These are phyloP conservation scores for Scortum barcoo DNA, from an alignment of 2,113 vertebrate genomes.

Conservation along the genomic window DNA sequence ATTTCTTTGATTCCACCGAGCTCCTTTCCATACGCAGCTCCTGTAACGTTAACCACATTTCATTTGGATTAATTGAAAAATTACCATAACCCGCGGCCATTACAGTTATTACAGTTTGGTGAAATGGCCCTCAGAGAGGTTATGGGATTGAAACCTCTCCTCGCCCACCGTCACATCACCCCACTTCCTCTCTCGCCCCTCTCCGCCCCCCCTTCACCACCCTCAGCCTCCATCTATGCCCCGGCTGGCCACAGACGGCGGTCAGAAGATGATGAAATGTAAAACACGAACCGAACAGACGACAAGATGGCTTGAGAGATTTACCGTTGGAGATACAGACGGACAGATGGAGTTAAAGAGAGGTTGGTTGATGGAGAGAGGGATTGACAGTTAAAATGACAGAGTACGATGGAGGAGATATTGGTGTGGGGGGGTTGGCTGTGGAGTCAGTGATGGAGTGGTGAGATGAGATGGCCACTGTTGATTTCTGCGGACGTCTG, in stretches of 20 bases:
- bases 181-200: background rate
- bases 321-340: conserved; percentile 22
- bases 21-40: conserved; percentile 46
- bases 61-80: conserved; percentile 81
- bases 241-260: background rate
- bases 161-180: background rate
- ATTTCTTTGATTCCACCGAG: conserved; percentile 46
- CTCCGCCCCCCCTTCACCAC: background rate
- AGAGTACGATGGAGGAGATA: conserved; percentile 40
- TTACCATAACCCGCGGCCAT: conserved; percentile 73
- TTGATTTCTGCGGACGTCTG: conserved; percentile 25
- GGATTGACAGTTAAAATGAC: conserved; percentile 61
- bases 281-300: conserved; percentile 4
- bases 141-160: conserved; percentile 51
- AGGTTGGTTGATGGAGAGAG: conserved; percentile 39
- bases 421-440: conserved; percentile 17
- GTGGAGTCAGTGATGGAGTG: conserved; percentile 38
- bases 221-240: background rate
- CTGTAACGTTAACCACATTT: conserved; percentile 62
- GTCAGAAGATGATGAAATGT: conserved; percentile 6
- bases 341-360: conserved; percentile 15
- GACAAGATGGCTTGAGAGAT: conserved; percentile 45
- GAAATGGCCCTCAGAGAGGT: conserved; percentile 52
- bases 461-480: conserved; percentile 33
- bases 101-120: conserved; percentile 68